These are phyloP conservation scores for Ophion ventricosus DNA, from an alignment of 2,888 invertebrate genomes.

Conservation along the genomic window DNA sequence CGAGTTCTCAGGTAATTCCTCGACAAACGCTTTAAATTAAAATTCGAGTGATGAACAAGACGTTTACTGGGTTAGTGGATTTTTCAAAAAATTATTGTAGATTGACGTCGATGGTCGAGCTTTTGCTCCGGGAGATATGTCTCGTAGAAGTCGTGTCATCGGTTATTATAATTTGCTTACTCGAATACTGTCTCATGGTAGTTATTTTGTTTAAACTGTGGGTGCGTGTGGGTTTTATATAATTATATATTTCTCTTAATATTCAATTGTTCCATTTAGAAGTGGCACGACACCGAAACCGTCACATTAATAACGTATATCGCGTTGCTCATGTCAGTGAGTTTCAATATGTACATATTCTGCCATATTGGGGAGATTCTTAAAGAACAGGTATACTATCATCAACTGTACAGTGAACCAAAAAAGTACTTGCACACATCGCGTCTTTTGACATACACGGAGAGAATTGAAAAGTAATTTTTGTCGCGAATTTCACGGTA, in stretches of 20 bases:
- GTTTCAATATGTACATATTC: slow-evolving; percentile 65
- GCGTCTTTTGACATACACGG: too few relatives aligned
- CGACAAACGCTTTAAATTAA: slow-evolving; percentile 65
- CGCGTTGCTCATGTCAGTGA: slow-evolving; percentile 52
- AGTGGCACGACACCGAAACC: slow-evolving; percentile 52
- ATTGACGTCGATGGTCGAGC: slow-evolving; percentile 72
- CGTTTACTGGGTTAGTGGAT: too few relatives aligned
- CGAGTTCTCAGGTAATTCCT: slow-evolving; percentile 65
- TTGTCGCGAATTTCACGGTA: too few relatives aligned
- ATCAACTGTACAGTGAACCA: neutral
- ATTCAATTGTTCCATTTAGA: slow-evolving; percentile 48
- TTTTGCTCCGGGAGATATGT: slow-evolving; percentile 74
- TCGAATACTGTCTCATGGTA: slow-evolving; percentile 77
- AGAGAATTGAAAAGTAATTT: too few relatives aligned
- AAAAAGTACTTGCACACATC: neutral
- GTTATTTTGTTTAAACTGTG: neutral
- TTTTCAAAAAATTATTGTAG: neutral
- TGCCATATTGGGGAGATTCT: slow-evolving; percentile 66
- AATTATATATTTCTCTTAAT: neutral
- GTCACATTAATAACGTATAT: slow-evolving; percentile 50
- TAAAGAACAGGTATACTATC: slow-evolving; percentile 31
- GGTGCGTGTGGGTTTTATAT: neutral
- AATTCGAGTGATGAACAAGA: slow-evolving; percentile 62
- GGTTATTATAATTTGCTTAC: slow-evolving; percentile 76
- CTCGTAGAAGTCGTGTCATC: slow-evolving; percentile 77